These are phyloP conservation scores for Drosophila cracens DNA, from an alignment of 2,888 invertebrate genomes.

Conservation along the genomic window DNA sequence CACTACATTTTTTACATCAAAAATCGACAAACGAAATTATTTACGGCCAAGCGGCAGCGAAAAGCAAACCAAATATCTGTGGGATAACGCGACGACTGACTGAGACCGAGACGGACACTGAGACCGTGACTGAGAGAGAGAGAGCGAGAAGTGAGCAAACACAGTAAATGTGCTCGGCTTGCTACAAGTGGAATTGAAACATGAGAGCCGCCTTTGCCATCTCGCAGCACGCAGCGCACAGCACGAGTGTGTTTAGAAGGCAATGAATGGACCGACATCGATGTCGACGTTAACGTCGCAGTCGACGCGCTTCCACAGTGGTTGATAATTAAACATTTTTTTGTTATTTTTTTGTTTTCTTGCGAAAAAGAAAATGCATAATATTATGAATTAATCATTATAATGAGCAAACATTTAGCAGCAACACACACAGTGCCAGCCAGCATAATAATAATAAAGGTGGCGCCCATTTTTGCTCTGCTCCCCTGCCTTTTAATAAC, in stretches of 20 bases:
- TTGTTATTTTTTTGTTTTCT: constrained; percentile 7
- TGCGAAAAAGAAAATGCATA: constrained; percentile 54
- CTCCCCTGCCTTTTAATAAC: constrained; percentile 57
- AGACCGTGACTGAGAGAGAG: constrained; percentile 4
- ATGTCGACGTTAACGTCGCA: constrained; percentile 17
- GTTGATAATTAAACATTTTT: constrained; percentile 65
- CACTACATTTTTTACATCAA: constrained; percentile 27
- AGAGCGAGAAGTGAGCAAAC: constrained; percentile 32
- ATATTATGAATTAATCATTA: constrained; percentile 69
- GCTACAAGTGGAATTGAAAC: constrained; percentile 73
- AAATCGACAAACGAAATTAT: constrained; percentile 44
- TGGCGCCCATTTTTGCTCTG: constrained; percentile 33
- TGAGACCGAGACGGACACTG: neutral
- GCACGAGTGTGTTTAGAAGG: constrained; percentile 42
- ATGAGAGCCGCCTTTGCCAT: constrained; percentile 34
- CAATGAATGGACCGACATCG: constrained; percentile 59
- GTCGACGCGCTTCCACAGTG: constrained; percentile 55
- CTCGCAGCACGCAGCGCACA: neutral
- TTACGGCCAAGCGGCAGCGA: constrained; percentile 46
- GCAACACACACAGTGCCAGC: constrained; percentile 31
- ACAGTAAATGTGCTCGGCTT: constrained; percentile 51
- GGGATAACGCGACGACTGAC: constrained; percentile 63
- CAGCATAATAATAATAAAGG: constrained; percentile 37
- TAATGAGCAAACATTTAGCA: constrained; percentile 70
- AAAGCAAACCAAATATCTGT: constrained; percentile 65